Percentiles rank a stretch among this genome's conserved stretches.
phyloP scores from a whole-genome alignment of 2,888 invertebrate genomes.

The Priocnemis perturbator region DNA sequence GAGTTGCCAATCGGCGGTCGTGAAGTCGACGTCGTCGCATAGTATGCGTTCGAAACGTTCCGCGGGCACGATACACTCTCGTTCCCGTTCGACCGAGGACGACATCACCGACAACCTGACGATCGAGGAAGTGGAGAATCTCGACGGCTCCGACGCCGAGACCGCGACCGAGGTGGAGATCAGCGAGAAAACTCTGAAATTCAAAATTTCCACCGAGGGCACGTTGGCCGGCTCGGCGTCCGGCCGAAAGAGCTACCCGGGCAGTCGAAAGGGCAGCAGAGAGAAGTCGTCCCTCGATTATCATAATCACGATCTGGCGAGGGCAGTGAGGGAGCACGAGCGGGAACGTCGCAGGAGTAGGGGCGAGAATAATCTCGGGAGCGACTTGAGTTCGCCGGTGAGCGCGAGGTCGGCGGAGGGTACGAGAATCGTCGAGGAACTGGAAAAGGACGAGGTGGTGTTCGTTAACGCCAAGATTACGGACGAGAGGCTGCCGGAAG shows the following conservation, averaged over 20 bases:
- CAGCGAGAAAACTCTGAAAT: constrained; percentile 85
- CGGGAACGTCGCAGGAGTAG: constrained; percentile 66
- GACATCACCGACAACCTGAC: constrained; percentile 69
- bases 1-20: constrained; percentile 53
- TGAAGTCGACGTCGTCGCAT: constrained; percentile 73
- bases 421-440: constrained; percentile 65
- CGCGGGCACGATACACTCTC: constrained; percentile 70
- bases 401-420: constrained; percentile 69
- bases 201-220: constrained; percentile 85
- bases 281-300: constrained; percentile 77
- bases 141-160: constrained; percentile 80
- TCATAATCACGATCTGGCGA: constrained; percentile 74
- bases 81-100: constrained; percentile 71
- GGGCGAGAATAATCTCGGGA: constrained; percentile 64
- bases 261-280: constrained; percentile 82
- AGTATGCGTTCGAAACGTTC: constrained; percentile 75
- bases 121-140: constrained; percentile 76
- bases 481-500: constrained; percentile 40
- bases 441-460: constrained; percentile 60
- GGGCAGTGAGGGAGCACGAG: constrained; percentile 76
- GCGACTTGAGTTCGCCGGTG: constrained; percentile 68
- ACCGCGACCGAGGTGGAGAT: constrained; percentile 85
- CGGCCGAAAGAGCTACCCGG: constrained; percentile 81
- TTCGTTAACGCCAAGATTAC: constrained; percentile 27
- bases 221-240: constrained; percentile 71